Base-by-base conservation (phyloP, 2,888 invertebrate species). In the Zhengitettix transpicula region DNA sequence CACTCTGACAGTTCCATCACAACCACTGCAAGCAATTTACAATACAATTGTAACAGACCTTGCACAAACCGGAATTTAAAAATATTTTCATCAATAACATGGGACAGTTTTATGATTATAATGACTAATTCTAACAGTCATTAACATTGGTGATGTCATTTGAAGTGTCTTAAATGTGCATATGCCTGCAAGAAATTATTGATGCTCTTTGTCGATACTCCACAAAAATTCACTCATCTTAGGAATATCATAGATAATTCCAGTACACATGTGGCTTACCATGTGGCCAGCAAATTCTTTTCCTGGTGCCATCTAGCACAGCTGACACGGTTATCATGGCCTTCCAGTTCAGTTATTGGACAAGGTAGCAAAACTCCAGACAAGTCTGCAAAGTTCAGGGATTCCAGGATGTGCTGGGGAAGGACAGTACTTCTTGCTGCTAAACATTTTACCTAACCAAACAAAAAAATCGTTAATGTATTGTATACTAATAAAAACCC, bases 1-100 rank as follows among this genome's bases (percentile, higher is more conserved):
- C 14, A 81, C 69, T 17, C 81, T 70, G 0, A 81, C 78, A 2
- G 81, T 81, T n/a, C 81, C 80, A 69, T 82, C 82, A 67, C 76
- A 78, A 1, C 79, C 81, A 67, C 79, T 77, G 67, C 12, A 68
- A 66, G 52, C 14, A 59, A 28, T 28, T 28, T 28, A 2, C 28
- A 28, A 28, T 28, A 28, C 2, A 28, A 28, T 28, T 28, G 7
- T 28, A 7, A 28, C 28, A 28, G 3, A 28, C 28, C 7, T 28
- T 5, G 7, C 28, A 28, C 7, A 7, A 2, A 28, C 28, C 7
- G 28, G 28, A 7, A 28, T 5, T 28, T 28, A 7, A 28, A 7
- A 28, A 28, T 28, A 28, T 28, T 28, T 28, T 28, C 28, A 28
- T 28, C 28, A 28, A 28, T 28, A 2, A 28, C 7, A 28, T 28